A percentile compares a stretch with the other conserved stretches of the same genome.
Evolutionary conservation across 2,797 vertebrate species (phyloP).

Genomic region (Enteromius treurensis): DNA sequence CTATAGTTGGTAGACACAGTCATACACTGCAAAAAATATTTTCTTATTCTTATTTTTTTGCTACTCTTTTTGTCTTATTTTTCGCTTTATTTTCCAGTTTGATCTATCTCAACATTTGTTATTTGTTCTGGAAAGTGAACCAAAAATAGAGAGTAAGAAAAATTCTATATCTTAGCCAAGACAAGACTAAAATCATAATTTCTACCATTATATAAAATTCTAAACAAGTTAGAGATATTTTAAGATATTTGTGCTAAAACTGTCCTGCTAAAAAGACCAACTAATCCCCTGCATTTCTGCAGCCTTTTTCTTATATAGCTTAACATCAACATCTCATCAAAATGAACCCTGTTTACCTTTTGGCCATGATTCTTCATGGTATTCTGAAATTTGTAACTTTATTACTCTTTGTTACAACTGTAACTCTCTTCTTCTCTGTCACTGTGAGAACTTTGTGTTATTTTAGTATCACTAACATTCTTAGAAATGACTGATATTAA

Average conservation of each 20-base stretch:
- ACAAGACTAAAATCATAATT: slow-evolving; percentile 4
- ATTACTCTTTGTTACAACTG: neutral
- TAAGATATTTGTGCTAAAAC: slow-evolving; percentile 2
- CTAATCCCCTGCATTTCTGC: neutral
- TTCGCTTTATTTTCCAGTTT: neutral
- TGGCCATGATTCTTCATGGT: neutral
- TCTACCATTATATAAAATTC: neutral
- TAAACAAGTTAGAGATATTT: neutral
- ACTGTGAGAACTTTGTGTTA: neutral
- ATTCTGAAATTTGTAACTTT: neutral
- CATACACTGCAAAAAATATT: neutral
- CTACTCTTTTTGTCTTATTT: neutral
- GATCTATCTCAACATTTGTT: neutral
- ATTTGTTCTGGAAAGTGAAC: neutral
- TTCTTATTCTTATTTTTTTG: neutral
- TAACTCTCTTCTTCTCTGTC: neutral
- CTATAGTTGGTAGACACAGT: neutral
- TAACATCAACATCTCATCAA: neutral
- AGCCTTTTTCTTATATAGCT: neutral
- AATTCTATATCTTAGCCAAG: neutral
- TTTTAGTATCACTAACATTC: neutral
- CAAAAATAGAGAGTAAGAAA: neutral
- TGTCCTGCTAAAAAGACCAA: slow-evolving; percentile 36
- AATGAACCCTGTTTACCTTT: neutral
- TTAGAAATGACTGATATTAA: neutral